Conservation (phyloP, 2,113 vertebrate genomes). For the Vulpes ferrilata region DNA sequence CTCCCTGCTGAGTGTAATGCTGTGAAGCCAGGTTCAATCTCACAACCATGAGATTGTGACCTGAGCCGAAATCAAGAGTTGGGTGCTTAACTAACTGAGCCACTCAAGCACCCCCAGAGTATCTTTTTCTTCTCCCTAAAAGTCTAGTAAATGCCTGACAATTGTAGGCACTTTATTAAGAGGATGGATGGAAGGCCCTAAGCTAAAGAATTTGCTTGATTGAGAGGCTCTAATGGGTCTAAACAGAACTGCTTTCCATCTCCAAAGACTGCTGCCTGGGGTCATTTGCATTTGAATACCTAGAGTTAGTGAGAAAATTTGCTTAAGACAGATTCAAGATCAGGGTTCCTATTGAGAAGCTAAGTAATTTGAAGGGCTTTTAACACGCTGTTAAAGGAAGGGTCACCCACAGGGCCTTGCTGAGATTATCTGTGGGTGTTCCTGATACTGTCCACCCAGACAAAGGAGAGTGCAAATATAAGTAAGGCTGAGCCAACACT, state of each 20-base stretch:
- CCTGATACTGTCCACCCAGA: not conserved
- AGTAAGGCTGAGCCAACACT: not conserved
- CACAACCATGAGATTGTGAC: not conserved
- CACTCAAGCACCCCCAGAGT: not conserved
- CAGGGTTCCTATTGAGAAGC: not conserved
- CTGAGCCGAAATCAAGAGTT: not conserved
- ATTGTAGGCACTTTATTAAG: constrained; percentile 33
- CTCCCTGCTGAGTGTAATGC: not conserved
- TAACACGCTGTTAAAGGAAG: not conserved
- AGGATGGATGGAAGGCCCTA: not conserved
- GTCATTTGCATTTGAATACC: constrained; percentile 61
- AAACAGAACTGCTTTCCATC: constrained; percentile 54
- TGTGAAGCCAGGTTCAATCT: not conserved
- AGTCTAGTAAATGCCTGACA: not conserved
- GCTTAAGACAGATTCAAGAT: constrained; percentile 3
- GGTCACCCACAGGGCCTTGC: not conserved
- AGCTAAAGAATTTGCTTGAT: constrained; percentile 20
- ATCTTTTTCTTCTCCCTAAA: constrained; percentile 28
- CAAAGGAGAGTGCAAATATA: not conserved
- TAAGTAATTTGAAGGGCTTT: constrained; percentile 39
- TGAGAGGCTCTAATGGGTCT: constrained; percentile 16
- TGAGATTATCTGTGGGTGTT: not conserved
- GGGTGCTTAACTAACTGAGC: not conserved
- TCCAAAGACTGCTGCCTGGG: constrained; percentile 30
- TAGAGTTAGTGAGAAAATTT: constrained; percentile 35